phyloP scores from a whole-genome alignment of 2,888 invertebrate genomes.

The Hemithea aestivaria region DNA sequence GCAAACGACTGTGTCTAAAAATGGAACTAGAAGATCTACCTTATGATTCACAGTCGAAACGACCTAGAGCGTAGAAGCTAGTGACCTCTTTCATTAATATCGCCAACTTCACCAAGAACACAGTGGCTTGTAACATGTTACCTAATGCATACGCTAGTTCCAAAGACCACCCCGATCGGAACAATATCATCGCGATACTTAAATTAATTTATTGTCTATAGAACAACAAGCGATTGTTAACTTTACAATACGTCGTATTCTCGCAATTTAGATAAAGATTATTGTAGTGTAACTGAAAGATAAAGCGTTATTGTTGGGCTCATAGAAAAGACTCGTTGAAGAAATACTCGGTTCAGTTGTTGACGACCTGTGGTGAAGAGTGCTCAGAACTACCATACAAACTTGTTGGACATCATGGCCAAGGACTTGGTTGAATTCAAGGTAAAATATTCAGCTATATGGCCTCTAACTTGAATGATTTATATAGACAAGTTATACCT shows the following conservation, averaged over 20 bases:
- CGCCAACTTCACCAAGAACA: too few species aligned
- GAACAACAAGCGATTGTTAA: slow-evolving; percentile 46
- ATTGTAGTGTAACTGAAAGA: slow-evolving; percentile 54
- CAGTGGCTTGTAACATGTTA: slow-evolving; percentile 34
- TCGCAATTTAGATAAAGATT: slow-evolving; percentile 67
- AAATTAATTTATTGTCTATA: slow-evolving; percentile 51
- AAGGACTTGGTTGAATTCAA: slow-evolving; percentile 46
- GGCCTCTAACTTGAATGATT: too few species aligned
- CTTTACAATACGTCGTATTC: slow-evolving; percentile 46
- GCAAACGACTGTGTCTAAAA: too few species aligned
- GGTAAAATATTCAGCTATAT: slow-evolving; percentile 44
- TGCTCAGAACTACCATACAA: slow-evolving; percentile 27
- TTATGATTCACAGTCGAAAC: too few species aligned
- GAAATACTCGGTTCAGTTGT: slow-evolving; percentile 45
- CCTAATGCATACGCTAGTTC: slow-evolving; percentile 45
- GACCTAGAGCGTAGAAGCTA: too few species aligned
- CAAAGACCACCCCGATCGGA: slow-evolving; percentile 40
- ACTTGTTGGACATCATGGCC: slow-evolving; percentile 36
- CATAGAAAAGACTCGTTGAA: slow-evolving; percentile 53
- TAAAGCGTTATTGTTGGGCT: slow-evolving; percentile 61
- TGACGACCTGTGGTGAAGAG: slow-evolving; percentile 39
- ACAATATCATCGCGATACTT: slow-evolving; percentile 44
- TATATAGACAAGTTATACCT: too few species aligned
- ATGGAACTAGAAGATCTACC: too few species aligned
- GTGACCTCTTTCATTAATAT: too few species aligned